These are phyloP conservation scores for Amphipoea oculea DNA, from an alignment of 2,888 invertebrate species.

Conservation along the genomic window DNA sequence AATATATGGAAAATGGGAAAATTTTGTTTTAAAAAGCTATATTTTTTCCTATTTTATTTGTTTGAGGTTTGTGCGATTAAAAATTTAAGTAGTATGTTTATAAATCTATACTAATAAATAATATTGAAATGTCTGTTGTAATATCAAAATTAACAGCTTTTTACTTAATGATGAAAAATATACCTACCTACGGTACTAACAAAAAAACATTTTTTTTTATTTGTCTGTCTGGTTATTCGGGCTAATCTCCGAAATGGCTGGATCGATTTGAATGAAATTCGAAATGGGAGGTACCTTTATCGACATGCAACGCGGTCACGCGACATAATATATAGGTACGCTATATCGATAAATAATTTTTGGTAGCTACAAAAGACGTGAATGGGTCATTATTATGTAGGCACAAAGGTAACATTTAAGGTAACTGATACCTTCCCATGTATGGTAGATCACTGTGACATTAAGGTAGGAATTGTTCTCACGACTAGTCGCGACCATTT, in stretches of 20 bases:
- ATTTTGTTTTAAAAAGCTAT: slow-evolving; percentile 40
- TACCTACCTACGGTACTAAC: too few species aligned
- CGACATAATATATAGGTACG: too few species aligned
- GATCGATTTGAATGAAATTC: too few species aligned
- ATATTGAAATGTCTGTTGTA: not conserved
- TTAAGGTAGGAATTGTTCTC: slow-evolving; percentile 41
- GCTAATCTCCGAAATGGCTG: too few species aligned
- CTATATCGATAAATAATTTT: slow-evolving; percentile 13
- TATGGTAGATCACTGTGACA: slow-evolving; percentile 35
- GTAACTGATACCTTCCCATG: slow-evolving; percentile 16
- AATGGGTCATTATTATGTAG: slow-evolving; percentile 14
- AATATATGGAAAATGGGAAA: slow-evolving; percentile 37
- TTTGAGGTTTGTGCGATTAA: slow-evolving; percentile 13
- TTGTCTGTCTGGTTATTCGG: too few species aligned
- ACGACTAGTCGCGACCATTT: slow-evolving; percentile 41
- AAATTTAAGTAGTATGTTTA: slow-evolving; percentile 1
- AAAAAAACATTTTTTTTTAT: too few species aligned
- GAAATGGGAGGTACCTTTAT: too few species aligned
- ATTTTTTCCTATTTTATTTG: slow-evolving; percentile 53
- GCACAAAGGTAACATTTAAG: not conserved
- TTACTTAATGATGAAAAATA: too few species aligned
- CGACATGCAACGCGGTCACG: too few species aligned
- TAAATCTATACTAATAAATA: not conserved
- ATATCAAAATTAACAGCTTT: too few species aligned
- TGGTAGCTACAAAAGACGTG: not conserved